Conservation (phyloP, 1,140 invertebrate genomes). For the Lucilia cuprina region DNA sequence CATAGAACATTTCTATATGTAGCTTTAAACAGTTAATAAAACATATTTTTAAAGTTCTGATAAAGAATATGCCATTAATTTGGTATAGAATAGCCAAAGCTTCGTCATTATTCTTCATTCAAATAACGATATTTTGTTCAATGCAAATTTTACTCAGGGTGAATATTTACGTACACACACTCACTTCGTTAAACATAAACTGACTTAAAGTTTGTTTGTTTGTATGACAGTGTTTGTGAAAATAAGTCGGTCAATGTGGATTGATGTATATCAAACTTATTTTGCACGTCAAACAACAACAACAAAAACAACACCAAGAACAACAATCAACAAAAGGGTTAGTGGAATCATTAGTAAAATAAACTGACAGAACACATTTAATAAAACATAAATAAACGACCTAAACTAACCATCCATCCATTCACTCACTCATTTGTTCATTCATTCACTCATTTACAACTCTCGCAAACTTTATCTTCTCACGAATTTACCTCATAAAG, state of each 20-base stretch:
- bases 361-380: neutral
- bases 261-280: conserved; percentile 4
- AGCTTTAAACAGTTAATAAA: too few species aligned
- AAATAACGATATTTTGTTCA: neutral
- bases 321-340: neutral
- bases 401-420: neutral
- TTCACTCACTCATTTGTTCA: neutral
- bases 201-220: neutral
- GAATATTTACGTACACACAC: neutral
- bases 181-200: too few species aligned
- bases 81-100: neutral
- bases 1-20: too few species aligned
- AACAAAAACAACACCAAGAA: neutral
- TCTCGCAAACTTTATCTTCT: neutral
- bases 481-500: neutral
- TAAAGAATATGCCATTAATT: neutral
- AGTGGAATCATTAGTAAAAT: conserved; percentile 3
- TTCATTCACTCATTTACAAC: neutral
- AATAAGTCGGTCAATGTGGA: conserved; percentile 14
- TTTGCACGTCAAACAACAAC: neutral
- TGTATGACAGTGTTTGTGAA: neutral
- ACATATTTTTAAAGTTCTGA: neutral
- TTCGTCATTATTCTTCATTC: neutral
- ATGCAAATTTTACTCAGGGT: neutral
- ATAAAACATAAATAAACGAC: neutral